Conservation (phyloP, 2,888 invertebrate genomes). For the Lysandra bellargus region DNA sequence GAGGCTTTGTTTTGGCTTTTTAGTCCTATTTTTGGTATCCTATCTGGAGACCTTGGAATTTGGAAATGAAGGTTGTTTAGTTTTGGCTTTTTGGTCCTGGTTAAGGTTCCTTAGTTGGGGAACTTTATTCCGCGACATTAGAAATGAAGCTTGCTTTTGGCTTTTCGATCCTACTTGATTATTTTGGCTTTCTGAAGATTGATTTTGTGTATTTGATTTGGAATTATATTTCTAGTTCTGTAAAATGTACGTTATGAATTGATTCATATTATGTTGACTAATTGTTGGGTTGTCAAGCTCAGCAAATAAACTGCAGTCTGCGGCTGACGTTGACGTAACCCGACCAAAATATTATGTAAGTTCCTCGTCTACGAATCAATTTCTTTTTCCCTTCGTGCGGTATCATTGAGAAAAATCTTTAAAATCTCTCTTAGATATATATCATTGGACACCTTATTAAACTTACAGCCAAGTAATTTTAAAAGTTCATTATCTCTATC, state of each 20-base stretch:
- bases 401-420: not conserved
- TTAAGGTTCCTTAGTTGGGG: not conserved
- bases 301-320: not conserved
- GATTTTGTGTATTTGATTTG: too few species aligned
- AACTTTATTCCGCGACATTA: too few species aligned
- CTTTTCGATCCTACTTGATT: too few species aligned
- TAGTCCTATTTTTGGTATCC: not conserved
- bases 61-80: too few species aligned
- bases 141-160: too few species aligned
- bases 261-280: too few species aligned
- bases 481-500: constrained; percentile 16
- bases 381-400: not conserved
- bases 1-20: constrained; percentile 2
- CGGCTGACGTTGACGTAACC: not conserved
- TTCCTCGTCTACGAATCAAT: not conserved
- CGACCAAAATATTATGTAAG: not conserved
- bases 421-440: not conserved
- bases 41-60: too few species aligned
- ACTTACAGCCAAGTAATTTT: constrained; percentile 8
- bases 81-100: not conserved
- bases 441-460: constrained; percentile 9
- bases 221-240: too few species aligned
- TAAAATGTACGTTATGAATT: too few species aligned
- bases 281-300: too few species aligned
- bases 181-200: too few species aligned